Evolutionary conservation across 2,797 vertebrate genomes (phyloP), one percentile per base, ranked within the genome.

Genomic region (Phyllotis vaccarum): DNA sequence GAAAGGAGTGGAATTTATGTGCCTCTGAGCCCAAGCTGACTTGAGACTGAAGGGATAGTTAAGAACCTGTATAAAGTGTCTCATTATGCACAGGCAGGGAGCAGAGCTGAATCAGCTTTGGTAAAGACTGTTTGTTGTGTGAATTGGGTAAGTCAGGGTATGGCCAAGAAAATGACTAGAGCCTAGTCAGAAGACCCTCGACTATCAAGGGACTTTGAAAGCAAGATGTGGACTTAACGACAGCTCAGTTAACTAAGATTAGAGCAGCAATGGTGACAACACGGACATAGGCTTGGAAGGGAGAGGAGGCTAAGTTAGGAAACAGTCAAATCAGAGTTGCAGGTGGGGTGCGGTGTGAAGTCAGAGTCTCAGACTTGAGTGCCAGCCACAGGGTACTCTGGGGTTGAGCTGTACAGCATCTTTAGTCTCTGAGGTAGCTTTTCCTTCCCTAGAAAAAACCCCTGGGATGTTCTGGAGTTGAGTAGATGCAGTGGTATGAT

Each of bases 201-300:
- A 9, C 13, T 54, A 2, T 89, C 62, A 83, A 58, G 56, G 56
- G 43, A n/a, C 37, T 90, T 17, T 11, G 52, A 81, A 40, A 29
- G 19, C 74, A n/a, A 22, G 81, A 13, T 56, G 13, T 75, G 60
- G 21, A 74, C 74, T 72, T 66, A 52, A 74, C 56, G 34, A 58
- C 64, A 90, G 37, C 68, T 79, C 49, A 60, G 5, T 81, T 83
- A 27, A 60, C 54, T 68, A 66, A 85, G 68, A n/a, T 80, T 72
- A 40, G 70, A n/a, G 31, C n/a, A 37, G 43, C 64, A 37, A 54
- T 66, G 52, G 37, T 49, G 78, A 37, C 91, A 81, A 3, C 52
- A 0, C 29, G 22, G n/a, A 87, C 56, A 49, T 86, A 13, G 2
- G 24, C 12, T 40, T 9, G 31, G 52, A 34, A 31, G 75, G 49